Base-by-base conservation (phyloP, 2,888 invertebrate species). In the Gymnosoma rotundatum region DNA sequence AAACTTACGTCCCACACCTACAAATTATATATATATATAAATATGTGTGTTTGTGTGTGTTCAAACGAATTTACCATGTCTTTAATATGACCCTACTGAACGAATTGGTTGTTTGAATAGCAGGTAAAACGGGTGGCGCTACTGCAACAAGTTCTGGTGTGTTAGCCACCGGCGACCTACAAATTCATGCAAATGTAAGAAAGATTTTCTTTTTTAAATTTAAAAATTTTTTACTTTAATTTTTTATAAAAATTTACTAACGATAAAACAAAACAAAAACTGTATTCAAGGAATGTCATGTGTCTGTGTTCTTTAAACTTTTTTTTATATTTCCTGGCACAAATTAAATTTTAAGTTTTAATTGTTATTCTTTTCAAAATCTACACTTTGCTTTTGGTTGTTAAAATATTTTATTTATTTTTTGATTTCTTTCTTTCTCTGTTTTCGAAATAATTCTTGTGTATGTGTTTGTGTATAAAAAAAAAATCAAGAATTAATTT, bases 171-270 rank as follows among this genome's bases (percentile, higher is more conserved):
- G 92, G 89, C 89, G 92, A 92, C 88, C 89, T 91, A 89, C 90
- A 91, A 87, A 89, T 92, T 88, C 91, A 91, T 89, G 89, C 90
- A 90, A 90, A 92, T 90, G 91, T 91, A 91, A 91, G 91, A 89
- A 85, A 64, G 79, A 86, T 63, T 64, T 64, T 50, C 56, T 50
- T 21, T 56, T 48, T 42, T 38, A 56, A 10, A 42, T 38, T 21
- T 42, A 36, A 18, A 50, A 20, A 32, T 63, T 16, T 61, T 20
- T 75, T 45, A 20, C 50, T 7, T 56, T 21, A 58, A 50, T 36
- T 70, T 16, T 67, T 50, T 20, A 72, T 64, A 21, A 61, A 54
- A 73, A 61, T 64, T 69, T 87, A 86, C 76, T 87, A 87, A 82
- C 83, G 78, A 36, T 48, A 56, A 42, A 42, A 42, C 1, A 18